Conservation (phyloP, 2,888 invertebrate genomes). For the Apantesis nais region DNA sequence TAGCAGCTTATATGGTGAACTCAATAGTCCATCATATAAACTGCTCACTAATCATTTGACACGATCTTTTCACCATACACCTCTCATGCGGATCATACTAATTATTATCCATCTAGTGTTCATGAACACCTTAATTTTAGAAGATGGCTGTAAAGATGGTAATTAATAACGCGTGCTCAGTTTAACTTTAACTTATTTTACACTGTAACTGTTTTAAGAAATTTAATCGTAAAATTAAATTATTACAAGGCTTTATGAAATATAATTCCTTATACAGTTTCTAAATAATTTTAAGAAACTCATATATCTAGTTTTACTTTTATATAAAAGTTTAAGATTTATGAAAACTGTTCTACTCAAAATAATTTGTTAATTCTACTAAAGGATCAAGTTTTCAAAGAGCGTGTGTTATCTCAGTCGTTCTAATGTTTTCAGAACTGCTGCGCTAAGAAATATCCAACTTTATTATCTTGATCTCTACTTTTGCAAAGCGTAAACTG, state of each 20-base stretch:
- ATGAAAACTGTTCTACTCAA: conserved; percentile 41
- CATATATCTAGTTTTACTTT: conserved; percentile 2
- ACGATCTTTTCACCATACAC: too few species aligned
- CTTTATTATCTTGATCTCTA: conserved; percentile 72
- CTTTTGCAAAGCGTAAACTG: conserved; percentile 65
- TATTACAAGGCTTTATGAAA: not conserved
- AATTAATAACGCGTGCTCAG: not conserved
- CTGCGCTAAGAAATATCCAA: conserved; percentile 59
- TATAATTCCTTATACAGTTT: not conserved
- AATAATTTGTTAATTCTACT: conserved; percentile 53
- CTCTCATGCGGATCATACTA: too few species aligned
- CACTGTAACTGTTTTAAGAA: not conserved
- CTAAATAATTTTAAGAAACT: conserved; percentile 11
- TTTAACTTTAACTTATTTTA: not conserved
- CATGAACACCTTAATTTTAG: not conserved
- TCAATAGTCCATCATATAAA: too few species aligned
- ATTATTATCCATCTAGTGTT: too few species aligned
- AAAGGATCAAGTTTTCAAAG: conserved; percentile 60
- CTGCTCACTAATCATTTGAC: too few species aligned
- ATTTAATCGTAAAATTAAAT: not conserved
- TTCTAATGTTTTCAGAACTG: conserved; percentile 64
- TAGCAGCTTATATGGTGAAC: too few species aligned
- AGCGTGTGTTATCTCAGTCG: conserved; percentile 67
- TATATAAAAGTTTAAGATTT: conserved; percentile 33
- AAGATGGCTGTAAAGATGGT: not conserved